Base-by-base conservation (phyloP, 2,888 invertebrate genomes). In the Scrobipalpa costella region DNA sequence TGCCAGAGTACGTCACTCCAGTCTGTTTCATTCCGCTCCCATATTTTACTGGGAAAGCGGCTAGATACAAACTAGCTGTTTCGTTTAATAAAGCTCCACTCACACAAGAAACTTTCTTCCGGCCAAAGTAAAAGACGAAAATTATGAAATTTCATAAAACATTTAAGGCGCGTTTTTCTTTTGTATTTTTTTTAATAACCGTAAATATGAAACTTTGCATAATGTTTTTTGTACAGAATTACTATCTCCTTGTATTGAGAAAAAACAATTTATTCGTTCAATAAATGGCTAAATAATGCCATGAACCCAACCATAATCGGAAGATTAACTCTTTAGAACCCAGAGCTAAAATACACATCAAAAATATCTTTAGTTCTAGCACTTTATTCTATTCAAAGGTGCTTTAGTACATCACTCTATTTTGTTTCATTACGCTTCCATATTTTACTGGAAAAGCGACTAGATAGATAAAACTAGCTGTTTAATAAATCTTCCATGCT, bases 91-190 rank as follows among this genome's bases (percentile, higher is more conserved):
- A 79, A 80, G 75, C 76, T 69, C 70, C 71, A 68, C 67, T 73
- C 71, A 69, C 71, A 71, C 67, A 71, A 70, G 69, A 74, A 83
- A 83, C 74, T 82, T 85, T 79, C 69, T 68, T 75, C 74, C 73
- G 78, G 75, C 75, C 68, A 73, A 80, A 82, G 76, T 80, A 73
- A n/a, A n/a, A n/a, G n/a, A n/a, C n/a, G n/a, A n/a, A n/a, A n/a
- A n/a, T n/a, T n/a, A n/a, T n/a, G n/a, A n/a, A n/a, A n/a, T n/a
- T n/a, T n/a, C n/a, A n/a, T n/a, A n/a, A n/a, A n/a, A n/a, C n/a
- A n/a, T n/a, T n/a, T n/a, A n/a, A n/a, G n/a, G n/a, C n/a, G n/a
- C n/a, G n/a, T n/a, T n/a, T n/a, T n/a, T n/a, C n/a, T n/a, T n/a
- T n/a, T n/a, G n/a, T n/a, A n/a, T n/a, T n/a, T n/a, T n/a, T n/a